Conservation (phyloP, 2,797 vertebrate species). For the Vultur gryphus region DNA sequence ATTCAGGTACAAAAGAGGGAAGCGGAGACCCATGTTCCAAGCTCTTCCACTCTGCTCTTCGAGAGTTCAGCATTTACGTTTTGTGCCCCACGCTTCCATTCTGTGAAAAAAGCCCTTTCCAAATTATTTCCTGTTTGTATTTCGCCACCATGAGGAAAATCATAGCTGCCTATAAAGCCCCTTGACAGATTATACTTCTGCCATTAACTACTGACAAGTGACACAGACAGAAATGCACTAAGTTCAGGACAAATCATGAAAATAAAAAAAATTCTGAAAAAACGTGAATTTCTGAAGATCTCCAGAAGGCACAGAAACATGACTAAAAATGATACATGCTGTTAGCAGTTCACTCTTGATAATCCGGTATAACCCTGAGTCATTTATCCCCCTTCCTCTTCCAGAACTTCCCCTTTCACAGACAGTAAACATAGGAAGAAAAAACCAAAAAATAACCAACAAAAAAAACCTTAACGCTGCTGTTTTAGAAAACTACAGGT, state of each 20-base stretch:
- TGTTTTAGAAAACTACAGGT: background rate
- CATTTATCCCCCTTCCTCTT: background rate
- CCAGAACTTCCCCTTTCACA: background rate
- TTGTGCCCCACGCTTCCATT: background rate
- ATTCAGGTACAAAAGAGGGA: background rate
- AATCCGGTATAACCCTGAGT: background rate
- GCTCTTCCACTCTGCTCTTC: background rate
- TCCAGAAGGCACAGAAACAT: background rate
- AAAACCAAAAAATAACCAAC: background rate
- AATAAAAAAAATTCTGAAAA: background rate
- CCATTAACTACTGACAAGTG: background rate
- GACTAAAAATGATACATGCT: background rate
- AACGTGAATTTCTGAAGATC: background rate
- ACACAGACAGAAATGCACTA: background rate
- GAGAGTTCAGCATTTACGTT: accelerated
- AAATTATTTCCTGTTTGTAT: background rate
- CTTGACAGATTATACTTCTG: background rate
- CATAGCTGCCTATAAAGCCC: background rate
- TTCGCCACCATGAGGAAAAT: background rate
- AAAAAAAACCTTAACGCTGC: background rate
- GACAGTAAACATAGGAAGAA: background rate
- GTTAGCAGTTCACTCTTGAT: background rate
- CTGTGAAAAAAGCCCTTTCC: background rate
- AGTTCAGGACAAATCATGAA: background rate
- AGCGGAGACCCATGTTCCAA: background rate